Base-by-base conservation (phyloP, 2,113 vertebrate species). In the Cynopterus brachyotis region DNA sequence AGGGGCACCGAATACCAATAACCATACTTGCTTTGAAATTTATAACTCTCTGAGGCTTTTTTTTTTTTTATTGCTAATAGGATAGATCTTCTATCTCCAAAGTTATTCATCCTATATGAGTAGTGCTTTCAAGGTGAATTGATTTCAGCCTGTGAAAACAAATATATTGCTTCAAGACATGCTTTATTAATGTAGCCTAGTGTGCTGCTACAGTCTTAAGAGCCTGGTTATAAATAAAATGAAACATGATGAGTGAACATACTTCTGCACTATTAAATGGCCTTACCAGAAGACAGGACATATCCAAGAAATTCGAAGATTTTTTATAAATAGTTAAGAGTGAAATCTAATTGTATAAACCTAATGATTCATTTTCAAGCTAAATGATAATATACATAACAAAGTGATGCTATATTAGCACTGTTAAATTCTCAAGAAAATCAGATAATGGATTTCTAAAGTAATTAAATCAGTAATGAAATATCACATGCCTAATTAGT, bases 91-190 rank as follows among this genome's bases (percentile, higher is more conserved):
- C 88, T 96, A 96, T 94, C 96, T 96, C 50, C 13, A 66, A 82
- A 91, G 85, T 96, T 96, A 94, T 93, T 98, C 90, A 96, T 97
- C 55, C 93, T 96, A 94, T 97, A 97, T 98, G 97, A 98, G 73
- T 83, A 98, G 94, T 97, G 90, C 89, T 97, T 98, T 98, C 97
- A 98, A 98, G 97, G 97, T 98, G 98, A 98, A 98, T 97, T 96
- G 96, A 98, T 98, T 98, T 98, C 86, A 98, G 79, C 87, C 97
- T 95, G 96, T 73, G 64, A 98, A 92, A 98, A 97, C 64, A 98
- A 98, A 98, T 96, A 97, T 94, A 96, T 95, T 97, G 91, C 97
- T 98, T 91, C 83, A n/a, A 98, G 97, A 90, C 93, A 98, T 59
- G 35, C 40, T 97, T 98, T 98, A 97, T 96, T 98, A 98, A 98